phyloP scores from a whole-genome alignment of 1,140 invertebrate species.

The Drosophila grimshawi region DNA sequence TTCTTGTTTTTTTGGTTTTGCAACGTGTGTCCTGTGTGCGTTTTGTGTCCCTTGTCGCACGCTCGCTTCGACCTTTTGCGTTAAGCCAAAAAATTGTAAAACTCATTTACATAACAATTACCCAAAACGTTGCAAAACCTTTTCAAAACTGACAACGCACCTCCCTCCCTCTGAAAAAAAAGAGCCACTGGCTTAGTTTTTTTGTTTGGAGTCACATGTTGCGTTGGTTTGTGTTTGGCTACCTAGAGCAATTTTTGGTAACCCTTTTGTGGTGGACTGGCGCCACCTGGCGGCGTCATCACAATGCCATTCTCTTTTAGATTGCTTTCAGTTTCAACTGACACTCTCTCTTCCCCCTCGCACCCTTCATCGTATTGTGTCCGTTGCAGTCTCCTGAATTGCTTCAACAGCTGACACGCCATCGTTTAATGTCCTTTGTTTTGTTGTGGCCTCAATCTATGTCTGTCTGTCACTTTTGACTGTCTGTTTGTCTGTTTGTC shows the following conservation, averaged over 20 bases:
- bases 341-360: background rate
- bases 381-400: constrained; percentile 66
- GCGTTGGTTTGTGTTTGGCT: constrained; percentile 5
- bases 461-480: background rate
- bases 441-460: constrained; percentile 11
- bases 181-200: constrained; percentile 29
- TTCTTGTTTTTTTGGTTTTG: background rate
- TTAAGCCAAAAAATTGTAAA: constrained; percentile 72
- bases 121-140: constrained; percentile 44
- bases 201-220: constrained; percentile 54
- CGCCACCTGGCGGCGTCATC: constrained; percentile 67
- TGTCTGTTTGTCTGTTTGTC: background rate
- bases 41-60: constrained; percentile 23
- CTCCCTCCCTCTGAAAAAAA: background rate
- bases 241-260: constrained; percentile 12
- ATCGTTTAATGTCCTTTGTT: constrained; percentile 18
- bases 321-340: constrained; percentile 61
- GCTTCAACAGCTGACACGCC: constrained; percentile 16
- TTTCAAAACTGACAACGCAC: constrained; percentile 26
- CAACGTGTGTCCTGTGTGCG: constrained; percentile 14
- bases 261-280: constrained; percentile 30
- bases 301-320: constrained; percentile 72
- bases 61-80: constrained; percentile 64
- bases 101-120: constrained; percentile 84
- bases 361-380: constrained; percentile 35